These are phyloP conservation scores for Ptychodera flava DNA, from an alignment of 35 echinoderm and acorn worm genomes.

Conservation along the genomic window DNA sequence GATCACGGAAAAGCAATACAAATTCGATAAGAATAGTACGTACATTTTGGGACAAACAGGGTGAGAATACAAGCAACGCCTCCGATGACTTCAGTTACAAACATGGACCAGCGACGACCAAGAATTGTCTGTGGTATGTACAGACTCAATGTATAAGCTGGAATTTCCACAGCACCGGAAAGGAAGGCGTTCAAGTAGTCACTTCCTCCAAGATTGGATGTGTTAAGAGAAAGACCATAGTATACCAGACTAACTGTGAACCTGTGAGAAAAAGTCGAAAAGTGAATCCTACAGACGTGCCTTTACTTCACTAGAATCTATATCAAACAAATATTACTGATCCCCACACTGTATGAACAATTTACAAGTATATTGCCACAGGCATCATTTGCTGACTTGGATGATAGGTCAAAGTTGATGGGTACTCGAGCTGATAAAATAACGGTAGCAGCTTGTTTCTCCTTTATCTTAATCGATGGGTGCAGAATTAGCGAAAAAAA, in stretches of 20 bases:
- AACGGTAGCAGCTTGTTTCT: neutral
- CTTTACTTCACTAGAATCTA: neutral
- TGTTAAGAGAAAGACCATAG: slow-evolving; percentile 59
- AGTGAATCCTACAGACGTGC: neutral
- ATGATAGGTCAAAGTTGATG: neutral
- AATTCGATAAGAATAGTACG: neutral
- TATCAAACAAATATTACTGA: too few species aligned
- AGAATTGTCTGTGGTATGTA: slow-evolving; percentile 27
- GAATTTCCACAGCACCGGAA: slow-evolving; percentile 77
- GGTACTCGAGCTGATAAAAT: neutral
- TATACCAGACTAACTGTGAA: slow-evolving; percentile 66
- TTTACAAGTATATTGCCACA: neutral
- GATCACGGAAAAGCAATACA: neutral
- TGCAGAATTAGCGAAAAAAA: too few species aligned
- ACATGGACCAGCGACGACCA: slow-evolving; percentile 37
- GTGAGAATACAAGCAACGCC: slow-evolving; percentile 66
- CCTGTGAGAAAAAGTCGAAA: slow-evolving; percentile 21
- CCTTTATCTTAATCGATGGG: too few species aligned
- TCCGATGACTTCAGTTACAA: slow-evolving; percentile 37
- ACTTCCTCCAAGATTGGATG: slow-evolving; percentile 48
- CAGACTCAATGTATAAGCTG: slow-evolving; percentile 38
- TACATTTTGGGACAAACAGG: slow-evolving; percentile 22
- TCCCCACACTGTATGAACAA: neutral
- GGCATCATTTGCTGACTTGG: too few species aligned
- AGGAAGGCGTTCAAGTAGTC: slow-evolving; percentile 52